These are phyloP conservation scores for Monochamus alternatus DNA, from an alignment of 2,888 invertebrate genomes.

Conservation along the genomic window DNA sequence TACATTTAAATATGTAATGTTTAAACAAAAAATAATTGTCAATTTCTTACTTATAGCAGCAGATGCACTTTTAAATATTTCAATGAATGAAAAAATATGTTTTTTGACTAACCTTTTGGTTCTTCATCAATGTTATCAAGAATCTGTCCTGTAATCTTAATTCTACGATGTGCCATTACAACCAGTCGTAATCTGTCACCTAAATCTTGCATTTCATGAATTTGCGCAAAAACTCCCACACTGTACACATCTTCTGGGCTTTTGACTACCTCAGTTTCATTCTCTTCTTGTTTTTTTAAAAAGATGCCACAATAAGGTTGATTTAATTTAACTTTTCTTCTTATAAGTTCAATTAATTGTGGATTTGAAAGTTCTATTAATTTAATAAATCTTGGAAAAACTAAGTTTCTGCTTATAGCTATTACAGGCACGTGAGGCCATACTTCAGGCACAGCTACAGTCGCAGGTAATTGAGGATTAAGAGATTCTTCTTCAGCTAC, in stretches of 20 bases:
- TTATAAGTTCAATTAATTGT: slow-evolving; percentile 88
- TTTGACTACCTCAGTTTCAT: slow-evolving; percentile 89
- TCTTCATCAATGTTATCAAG: slow-evolving; percentile 81
- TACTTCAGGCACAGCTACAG: slow-evolving; percentile 94
- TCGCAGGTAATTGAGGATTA: slow-evolving; percentile 82
- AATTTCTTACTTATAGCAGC: too few species aligned
- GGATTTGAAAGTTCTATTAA: slow-evolving; percentile 94
- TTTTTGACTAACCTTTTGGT: slow-evolving; percentile 65
- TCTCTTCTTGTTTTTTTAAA: slow-evolving; percentile 91
- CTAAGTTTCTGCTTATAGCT: slow-evolving; percentile 94
- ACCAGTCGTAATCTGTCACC: slow-evolving; percentile 92
- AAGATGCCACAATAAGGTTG: slow-evolving; percentile 99
- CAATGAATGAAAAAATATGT: background rate
- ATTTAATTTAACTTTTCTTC: slow-evolving; percentile 94
- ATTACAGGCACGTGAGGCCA: slow-evolving; percentile 98
- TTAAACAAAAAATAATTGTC: too few species aligned
- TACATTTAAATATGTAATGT: too few species aligned
- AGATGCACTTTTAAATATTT: too few species aligned
- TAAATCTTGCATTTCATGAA: slow-evolving; percentile 96
- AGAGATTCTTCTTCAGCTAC: slow-evolving; percentile 68
- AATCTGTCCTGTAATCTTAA: slow-evolving; percentile 86
- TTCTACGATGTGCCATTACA: slow-evolving; percentile 94
- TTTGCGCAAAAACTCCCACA: slow-evolving; percentile 97
- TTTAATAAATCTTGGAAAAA: slow-evolving; percentile 98
- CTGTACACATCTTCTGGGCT: slow-evolving; percentile 89